Base-by-base conservation (phyloP, 1,140 invertebrate genomes). In the Steinernema khuongi region DNA sequence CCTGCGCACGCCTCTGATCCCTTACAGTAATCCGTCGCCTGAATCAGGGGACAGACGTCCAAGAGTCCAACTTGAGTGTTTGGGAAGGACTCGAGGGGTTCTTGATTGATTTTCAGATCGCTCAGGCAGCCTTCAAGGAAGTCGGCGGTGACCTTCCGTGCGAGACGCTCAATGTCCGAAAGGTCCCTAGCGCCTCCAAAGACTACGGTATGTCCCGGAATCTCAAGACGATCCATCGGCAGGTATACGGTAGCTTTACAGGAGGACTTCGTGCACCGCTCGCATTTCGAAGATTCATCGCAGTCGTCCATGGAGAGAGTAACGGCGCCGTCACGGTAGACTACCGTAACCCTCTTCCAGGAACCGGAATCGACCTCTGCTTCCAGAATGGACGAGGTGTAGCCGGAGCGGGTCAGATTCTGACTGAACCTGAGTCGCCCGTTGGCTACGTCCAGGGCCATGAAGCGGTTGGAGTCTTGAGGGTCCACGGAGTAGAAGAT, bases 1-100 rank as follows among this genome's bases (percentile, higher is more conserved):
- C 89, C 90, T 69, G 90, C 90, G 83, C 93, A 95, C 0, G 90
- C 90, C 81, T 93, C 91, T 32, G 91, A 91, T 79, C 90, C 2
- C 7, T 22, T 60, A 60, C 50, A 60, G 50, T 60, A 60, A 26
- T 60, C 50, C 50, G 50, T 14, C 26, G 4, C 22, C 19, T 60
- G 11, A 22, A 60, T 26, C 7, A 60, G 50, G 2, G 50, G 50
- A 60, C 50, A 60, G 50, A 60, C 14, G 50, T 60, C 50, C 7
- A 60, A 22, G 22, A 60, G 50, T 2, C 50, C 50, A 22, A 60
- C 50, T 22, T 60, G 50, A 22, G 14, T 7, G 26, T 22, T 60
- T 4, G 50, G 14, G 50, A 60, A 60, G 2, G 50, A 14, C 4
- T 60, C 50, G 4, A 60, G 22, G 4, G 50, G 50, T 22, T 60